Conservation (phyloP, 1,140 invertebrate species). For the Drosophila micromelanica region DNA sequence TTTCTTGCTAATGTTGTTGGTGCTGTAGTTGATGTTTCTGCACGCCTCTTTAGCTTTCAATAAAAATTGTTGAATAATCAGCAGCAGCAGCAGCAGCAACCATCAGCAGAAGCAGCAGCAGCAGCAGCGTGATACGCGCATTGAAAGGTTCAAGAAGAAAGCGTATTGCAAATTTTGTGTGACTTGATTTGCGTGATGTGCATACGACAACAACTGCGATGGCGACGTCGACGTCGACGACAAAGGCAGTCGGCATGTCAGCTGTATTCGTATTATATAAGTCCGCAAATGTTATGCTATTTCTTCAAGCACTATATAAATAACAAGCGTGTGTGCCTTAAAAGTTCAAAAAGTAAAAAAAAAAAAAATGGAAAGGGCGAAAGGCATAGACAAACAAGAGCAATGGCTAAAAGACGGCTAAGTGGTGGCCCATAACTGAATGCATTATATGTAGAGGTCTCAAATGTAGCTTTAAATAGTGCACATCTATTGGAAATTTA, state of each 20-base stretch:
- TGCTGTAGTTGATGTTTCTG: constrained; percentile 51
- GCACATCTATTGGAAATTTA: background rate
- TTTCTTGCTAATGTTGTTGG: constrained; percentile 65
- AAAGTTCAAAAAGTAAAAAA: constrained; percentile 54
- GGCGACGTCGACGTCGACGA: constrained; percentile 29
- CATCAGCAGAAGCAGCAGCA: constrained; percentile 25
- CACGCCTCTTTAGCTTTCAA: constrained; percentile 77
- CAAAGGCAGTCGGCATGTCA: constrained; percentile 43
- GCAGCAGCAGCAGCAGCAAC: constrained; percentile 36
- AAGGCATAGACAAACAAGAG: constrained; percentile 46
- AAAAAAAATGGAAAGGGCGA: constrained; percentile 65
- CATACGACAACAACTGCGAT: constrained; percentile 45
- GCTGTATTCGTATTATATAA: constrained; percentile 60
- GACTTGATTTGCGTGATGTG: constrained; percentile 81
- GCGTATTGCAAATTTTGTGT: constrained; percentile 71
- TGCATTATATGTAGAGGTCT: background rate
- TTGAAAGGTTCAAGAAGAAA: constrained; percentile 78
- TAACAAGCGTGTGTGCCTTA: constrained; percentile 61
- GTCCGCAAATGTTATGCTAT: constrained; percentile 76
- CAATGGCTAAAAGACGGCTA: constrained; percentile 18
- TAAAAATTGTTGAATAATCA: constrained; percentile 81
- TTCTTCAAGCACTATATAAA: constrained; percentile 75
- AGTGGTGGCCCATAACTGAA: constrained; percentile 11
- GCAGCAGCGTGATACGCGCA: constrained; percentile 46
- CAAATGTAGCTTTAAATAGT: constrained; percentile 11